These are phyloP conservation scores for Stegana nigrithorax DNA, from an alignment of 2,888 invertebrate species.

Conservation along the genomic window DNA sequence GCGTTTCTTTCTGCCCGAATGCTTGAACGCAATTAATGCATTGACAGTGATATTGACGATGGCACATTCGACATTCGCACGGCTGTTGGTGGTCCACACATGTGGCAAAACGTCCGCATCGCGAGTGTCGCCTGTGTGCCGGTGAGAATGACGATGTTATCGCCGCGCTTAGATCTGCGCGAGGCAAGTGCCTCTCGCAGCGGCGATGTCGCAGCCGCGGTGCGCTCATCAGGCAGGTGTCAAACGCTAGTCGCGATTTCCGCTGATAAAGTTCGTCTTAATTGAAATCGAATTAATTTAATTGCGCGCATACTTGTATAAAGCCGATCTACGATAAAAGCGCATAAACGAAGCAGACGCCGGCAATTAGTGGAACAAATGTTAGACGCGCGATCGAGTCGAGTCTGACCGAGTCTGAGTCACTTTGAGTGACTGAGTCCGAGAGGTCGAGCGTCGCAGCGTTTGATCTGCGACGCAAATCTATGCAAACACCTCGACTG, in stretches of 20 bases:
- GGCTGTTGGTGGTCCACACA: neutral
- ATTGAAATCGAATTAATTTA: slow-evolving; percentile 20
- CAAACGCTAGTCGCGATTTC: neutral
- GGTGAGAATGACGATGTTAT: no score
- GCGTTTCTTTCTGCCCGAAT: slow-evolving; percentile 9
- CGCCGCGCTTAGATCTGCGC: neutral
- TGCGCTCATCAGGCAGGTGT: neutral
- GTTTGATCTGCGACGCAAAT: neutral
- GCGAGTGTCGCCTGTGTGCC: no score
- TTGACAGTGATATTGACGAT: slow-evolving; percentile 13
- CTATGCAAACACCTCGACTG: neutral
- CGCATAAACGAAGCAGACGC: neutral
- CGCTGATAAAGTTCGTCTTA: neutral
- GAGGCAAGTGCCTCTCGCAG: neutral
- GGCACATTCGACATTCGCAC: neutral
- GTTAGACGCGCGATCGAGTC: no score
- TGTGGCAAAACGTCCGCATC: neutral
- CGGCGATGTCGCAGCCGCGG: neutral
- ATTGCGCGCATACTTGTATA: slow-evolving; percentile 11
- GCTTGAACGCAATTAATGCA: slow-evolving; percentile 13
- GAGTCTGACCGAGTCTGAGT: no score
- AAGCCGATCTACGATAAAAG: neutral
- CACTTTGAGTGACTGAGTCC: no score
- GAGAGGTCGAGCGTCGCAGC: neutral
- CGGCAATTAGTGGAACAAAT: neutral